Evolutionary conservation across 2,797 vertebrate species (phyloP), one percentile per base, ranked within the genome.

Genomic region (Platyrinchus mystaceus): DNA sequence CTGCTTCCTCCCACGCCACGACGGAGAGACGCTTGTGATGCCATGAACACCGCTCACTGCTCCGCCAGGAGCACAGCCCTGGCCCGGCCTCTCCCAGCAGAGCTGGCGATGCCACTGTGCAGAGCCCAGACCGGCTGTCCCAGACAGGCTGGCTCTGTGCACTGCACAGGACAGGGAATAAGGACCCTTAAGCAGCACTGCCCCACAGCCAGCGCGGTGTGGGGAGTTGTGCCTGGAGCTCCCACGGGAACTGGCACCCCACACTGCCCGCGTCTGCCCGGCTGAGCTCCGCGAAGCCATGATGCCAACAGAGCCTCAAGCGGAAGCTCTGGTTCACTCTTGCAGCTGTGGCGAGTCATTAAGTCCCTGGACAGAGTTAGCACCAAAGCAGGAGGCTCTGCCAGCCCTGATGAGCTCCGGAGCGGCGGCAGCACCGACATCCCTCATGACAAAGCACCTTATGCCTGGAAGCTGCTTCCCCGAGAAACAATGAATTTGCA

Each of bases 391-490:
- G 83, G 24, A 88, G 67, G 59, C 36, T 71, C 59, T 28, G 36
- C 2, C 23, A 80, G 64, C 81, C 77, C 64, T 2, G 4, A 26
- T 0, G 18, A 70, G 78, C 78, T 78, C 79, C 43, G 34, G 85
- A 52, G 32, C 18, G 1, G 28, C 8, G 4, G 70, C 73, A 46
- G 73, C n/a, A 58, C 64, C 0, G 0, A 63, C 60, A 60, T 43
- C 66, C 43, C 91, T 68, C 87, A 78, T 93, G 91, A 95, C 94
- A 71, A 94, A 94, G 93, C 89, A 90, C 84, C 95, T 94, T 56
- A 77, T 1, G 64, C 77, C 80, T 56, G 59, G 70, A 70, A 92
- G 56, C 84, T 9, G 28, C 84, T 70, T 77, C 77, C 87, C 64
- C 14, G 23, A 63, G 84, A 74, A 84, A 66, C 64, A 39, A 55